Evolutionary conservation across 2,113 vertebrate species (phyloP), one percentile per base, ranked within the genome.

Genomic region (Desmodus rotundus): DNA sequence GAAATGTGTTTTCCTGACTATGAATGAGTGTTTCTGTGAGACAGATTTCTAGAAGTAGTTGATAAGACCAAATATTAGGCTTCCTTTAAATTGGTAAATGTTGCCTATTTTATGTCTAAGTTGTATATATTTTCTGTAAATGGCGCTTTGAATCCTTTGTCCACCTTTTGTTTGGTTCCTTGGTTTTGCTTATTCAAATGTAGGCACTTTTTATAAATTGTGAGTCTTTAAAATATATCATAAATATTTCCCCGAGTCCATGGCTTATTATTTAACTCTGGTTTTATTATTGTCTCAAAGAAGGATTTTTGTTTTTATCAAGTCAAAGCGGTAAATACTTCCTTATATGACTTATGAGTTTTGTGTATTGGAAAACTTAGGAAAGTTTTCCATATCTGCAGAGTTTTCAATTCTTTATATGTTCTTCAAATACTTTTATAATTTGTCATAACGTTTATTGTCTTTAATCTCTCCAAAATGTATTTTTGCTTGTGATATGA

Each of bases 361-460:
- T 88, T 50, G 9, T 38, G 13, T 78, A 77, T 96, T 87, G 17
- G n/a, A n/a, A n/a, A n/a, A n/a, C 67, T 86, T 91, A 80, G 65
- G 43, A 84, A 95, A 88, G 33, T 3, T 80, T 92, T 95, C 47
- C 28, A 7, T 72, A 52, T 19, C 5, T 45, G 33, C 3, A 38
- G 26, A 84, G 56, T 70, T 89, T 88, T 54, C 72, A 63, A 63
- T 4, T 17, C 38, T 85, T 90, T 33, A 41, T n/a, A 89, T 70
- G 77, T 92, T 91, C 78, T 92, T 95, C 9, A 89, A 94, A 86
- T 56, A 89, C 11, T 43, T 93, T 78, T 36, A 28, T 58, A 82
- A 86, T 65, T 89, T 87, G n/a, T 58, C 52, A 89, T 41, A 80
- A 88, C 3, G 85, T 31, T 73, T 91, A 93, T 36, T 88, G 12